Evolutionary conservation across 2,797 vertebrate genomes (phyloP), one percentile per base, ranked within the genome.

Genomic region (Garrulus glandarius): DNA sequence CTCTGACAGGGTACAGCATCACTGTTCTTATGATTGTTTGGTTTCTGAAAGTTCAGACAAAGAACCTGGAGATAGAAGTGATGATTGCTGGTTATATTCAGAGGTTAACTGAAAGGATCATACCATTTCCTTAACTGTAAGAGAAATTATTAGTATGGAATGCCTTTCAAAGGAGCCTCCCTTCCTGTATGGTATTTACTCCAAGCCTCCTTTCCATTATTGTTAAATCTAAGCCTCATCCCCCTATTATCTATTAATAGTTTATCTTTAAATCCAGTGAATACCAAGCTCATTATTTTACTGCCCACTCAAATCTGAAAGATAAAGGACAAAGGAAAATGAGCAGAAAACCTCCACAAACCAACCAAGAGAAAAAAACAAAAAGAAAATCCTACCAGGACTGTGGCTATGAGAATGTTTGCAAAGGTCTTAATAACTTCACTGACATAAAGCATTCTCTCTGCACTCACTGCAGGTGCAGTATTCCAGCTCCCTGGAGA

Each of bases 401-500:
- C 44, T 86, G 68, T 87, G 85, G 70, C 79, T 92, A 80, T 0
- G 0, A 86, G 83, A 93, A 92, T 80, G 49, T 61, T 92, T 84
- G 81, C 23, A 64, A 84, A 91, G 37, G 13, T 89, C 91, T 92
- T 92, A 95, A 82, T 94, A 96, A 93, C 55, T 74, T n/a, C 43
- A 47, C 44, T 94, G 94, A 96, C 87, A 96, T 95, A 96, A 97
- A 95, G 89, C 96, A 95, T 95, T 95, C 92, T 93, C 92, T 95
- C 93, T 75, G 61, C 95, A 79, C 91, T 87, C 85, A 22, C 60
- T 95, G 87, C 96, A 97, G 96, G 93, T 96, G 96, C 94, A 90
- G 67, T 46, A 53, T 79, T 94, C 74, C 79, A 64, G 56, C 37
- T 96, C 96, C 92, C 93, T 5, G 9, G 96, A 95, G 96, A 76